Evolutionary conservation across 2,888 invertebrate genomes (phyloP).

Genomic region (Lysandra bellargus): DNA sequence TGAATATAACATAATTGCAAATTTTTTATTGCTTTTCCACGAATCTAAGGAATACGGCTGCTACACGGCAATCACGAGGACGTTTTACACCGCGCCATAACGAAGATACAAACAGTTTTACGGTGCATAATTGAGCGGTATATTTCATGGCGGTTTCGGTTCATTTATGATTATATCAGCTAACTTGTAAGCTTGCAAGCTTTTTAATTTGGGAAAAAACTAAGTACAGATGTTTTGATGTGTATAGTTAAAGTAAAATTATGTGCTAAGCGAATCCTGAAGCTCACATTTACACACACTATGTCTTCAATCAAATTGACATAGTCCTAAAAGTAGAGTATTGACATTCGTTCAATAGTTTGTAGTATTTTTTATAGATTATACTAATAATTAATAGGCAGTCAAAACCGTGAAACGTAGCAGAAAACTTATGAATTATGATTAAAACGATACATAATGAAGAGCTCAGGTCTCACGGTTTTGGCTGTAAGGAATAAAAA

Average conservation of each 20-base stretch:
- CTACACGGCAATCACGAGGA: conserved; percentile 61
- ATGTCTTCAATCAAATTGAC: not conserved
- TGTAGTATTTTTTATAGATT: not conserved
- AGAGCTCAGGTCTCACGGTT: not conserved
- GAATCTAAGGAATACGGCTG: conserved; percentile 62
- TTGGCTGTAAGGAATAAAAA: not conserved
- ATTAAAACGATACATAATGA: too few species aligned
- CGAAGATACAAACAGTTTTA: conserved; percentile 72
- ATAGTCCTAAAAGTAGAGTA: not conserved
- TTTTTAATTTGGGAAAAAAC: not conserved
- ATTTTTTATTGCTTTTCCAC: conserved; percentile 59
- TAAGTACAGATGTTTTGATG: not conserved
- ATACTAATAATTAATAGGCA: not conserved
- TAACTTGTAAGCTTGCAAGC: not conserved
- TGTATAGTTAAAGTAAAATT: not conserved
- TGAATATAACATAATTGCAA: conserved; percentile 58
- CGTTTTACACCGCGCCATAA: conserved; percentile 68
- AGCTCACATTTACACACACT: not conserved
- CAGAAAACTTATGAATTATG: not conserved
- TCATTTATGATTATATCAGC: conserved; percentile 21
- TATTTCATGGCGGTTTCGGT: conserved; percentile 41
- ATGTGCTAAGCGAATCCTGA: not conserved
- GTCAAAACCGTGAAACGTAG: not conserved
- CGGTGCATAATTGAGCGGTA: conserved; percentile 77
- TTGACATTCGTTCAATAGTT: not conserved